Evolutionary conservation across 2,113 vertebrate species (phyloP), one percentile per base, ranked within the genome.

Genomic region (Eclectus roratus): DNA sequence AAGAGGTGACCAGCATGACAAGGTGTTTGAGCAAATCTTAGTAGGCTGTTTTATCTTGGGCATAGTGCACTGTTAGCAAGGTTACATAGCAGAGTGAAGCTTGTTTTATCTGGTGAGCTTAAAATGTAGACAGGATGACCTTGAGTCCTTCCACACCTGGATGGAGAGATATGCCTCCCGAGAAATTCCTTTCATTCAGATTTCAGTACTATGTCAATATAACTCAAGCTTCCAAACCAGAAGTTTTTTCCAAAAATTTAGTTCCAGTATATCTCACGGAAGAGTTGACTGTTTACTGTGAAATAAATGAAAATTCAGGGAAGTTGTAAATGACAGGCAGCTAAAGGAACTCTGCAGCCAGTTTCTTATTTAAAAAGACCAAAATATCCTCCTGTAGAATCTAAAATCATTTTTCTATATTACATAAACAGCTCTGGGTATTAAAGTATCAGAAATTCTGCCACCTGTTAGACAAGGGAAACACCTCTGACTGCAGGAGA

Each of bases 361-460:
- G 31, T 41, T 91, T 94, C 80, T 91, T 60, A 76, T 72, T 89
- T 80, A 78, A 68, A 70, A 88, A 91, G 79, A 81, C 37, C 1
- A 0, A 76, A 25, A 41, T n/a, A 68, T 27, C 61, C 70, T 80
- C 63, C 24, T 44, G 21, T 49, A 94, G 68, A 93, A 95, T 71
- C 85, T 91, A n/a, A 74, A 56, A 94, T 17, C 0, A 68, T 70
- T 83, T 88, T 95, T 91, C 58, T 87, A 41, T 33, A 64, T 46
- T 44, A 70, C 23, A 60, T 8, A 73, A 92, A 94, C 44, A 93
- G 76, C 68, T 91, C 92, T 85, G 76, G 64, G 56, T 91, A 95
- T 65, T 87, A 96, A 79, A 93, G 50, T 33, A 73, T 78, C 12
- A 44, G 91, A 95, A 93, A 79, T 68, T 76, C 82, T 94, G 61